phyloP scores from a whole-genome alignment of 23 tunicate genomes.

The Halocynthia aurantium region DNA sequence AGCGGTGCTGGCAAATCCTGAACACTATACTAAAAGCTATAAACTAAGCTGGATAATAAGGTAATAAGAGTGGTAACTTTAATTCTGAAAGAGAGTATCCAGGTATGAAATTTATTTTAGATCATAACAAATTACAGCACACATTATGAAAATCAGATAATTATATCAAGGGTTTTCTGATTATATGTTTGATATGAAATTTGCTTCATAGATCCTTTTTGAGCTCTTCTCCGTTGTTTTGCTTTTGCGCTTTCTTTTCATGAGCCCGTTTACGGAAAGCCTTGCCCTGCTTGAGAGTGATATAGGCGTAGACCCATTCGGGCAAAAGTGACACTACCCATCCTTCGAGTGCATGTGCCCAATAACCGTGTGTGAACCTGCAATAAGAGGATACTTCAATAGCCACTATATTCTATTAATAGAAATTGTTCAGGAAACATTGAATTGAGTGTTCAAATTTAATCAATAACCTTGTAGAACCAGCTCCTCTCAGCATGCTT shows the following conservation, averaged over 20 bases:
- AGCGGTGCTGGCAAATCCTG: background rate
- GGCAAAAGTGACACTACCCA: constrained; percentile 12
- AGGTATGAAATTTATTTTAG: no score
- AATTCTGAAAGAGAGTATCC: no score
- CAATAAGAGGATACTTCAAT: background rate
- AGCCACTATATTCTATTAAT: background rate
- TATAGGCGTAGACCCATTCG: constrained; percentile 25
- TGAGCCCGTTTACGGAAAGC: constrained; percentile 14
- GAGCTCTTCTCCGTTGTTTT: constrained; percentile 6
- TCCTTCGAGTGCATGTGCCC: constrained; percentile 30
- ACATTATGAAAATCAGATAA: no score
- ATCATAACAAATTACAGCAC: no score
- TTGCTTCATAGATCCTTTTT: constrained; percentile 9
- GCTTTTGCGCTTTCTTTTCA: constrained; percentile 21
- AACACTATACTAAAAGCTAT: no score
- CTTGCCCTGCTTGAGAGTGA: constrained; percentile 13
- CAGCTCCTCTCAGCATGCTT: constrained; percentile 37
- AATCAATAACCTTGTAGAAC: background rate
- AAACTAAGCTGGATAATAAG: no score
- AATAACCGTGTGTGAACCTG: constrained; percentile 27
- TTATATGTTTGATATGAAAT: no score
- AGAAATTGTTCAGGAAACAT: background rate
- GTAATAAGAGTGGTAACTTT: no score
- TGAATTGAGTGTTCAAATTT: background rate
- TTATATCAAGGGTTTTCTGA: no score